Base-by-base conservation (phyloP, 2,888 invertebrate genomes). In the Opisthograptis luteolata region DNA sequence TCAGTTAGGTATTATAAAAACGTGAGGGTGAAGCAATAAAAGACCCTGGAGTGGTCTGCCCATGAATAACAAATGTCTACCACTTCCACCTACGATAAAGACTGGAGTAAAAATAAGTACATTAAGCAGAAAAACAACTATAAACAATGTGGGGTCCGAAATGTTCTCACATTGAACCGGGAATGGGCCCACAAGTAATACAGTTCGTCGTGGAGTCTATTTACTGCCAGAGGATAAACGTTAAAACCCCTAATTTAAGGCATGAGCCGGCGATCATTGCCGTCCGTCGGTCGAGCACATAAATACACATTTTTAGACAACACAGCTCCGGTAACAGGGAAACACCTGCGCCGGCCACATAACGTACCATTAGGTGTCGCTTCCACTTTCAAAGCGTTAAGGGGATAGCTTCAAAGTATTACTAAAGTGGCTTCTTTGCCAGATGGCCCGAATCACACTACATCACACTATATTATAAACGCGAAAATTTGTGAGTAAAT, bases 161-260 rank as follows among this genome's bases (percentile, higher is more conserved):
- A 63, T 62, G 61, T 61, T 63, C 57, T 59, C 64, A 62, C 63
- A 69, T 70, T 70, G 70, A 66, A 68, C 55, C 58, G 66, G 59
- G 70, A 70, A 76, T 68, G 72, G 73, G 62, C 74, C 75, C 74
- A 64, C 72, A 74, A 74, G 78, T 79, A 78, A 80, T 80, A 80
- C 81, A 83, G 80, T 82, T 79, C 73, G 76, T 74, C 72, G 71
- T 70, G 66, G 73, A 78, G 80, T 82, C 75, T 86, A 84, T 86
- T 87, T 85, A 86, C 84, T 79, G 79, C 73, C 71, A 75, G 80
- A 75, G 85, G 85, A 86, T 85, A 78, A 85, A 77, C 84, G 84
- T 83, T 83, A 86, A 87, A 83, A 81, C 85, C 79, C 81, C 84
- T 85, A 87, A 88, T 87, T 87, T 88, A 87, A 84, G 84, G 82